Base-by-base conservation (phyloP, 2,888 invertebrate species). In the Gryllus longicercus region DNA sequence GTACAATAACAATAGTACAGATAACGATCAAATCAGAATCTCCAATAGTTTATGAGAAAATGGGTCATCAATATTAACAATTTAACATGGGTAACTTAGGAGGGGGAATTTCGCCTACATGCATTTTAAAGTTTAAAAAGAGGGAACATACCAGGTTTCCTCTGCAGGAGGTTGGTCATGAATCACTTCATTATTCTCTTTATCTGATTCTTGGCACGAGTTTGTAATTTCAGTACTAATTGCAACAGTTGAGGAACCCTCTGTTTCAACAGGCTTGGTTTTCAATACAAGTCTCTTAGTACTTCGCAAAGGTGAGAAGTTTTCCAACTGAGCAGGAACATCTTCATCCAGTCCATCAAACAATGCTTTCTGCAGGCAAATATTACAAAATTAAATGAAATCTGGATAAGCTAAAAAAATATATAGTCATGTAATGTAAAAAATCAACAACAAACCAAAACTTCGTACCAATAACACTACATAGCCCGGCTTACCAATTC, bases 271-370 rank as follows among this genome's bases (percentile, higher is more conserved):
- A 50, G 51, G 21, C 76, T 79, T 81, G n/a, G 92, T 91, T 25
- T 93, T 91, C 11, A 96, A 88, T 5, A 94, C 91, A 18, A 96
- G 89, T 3, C 95, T 91, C 85, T 95, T 95, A 1, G 94, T 90
- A 84, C 87, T 88, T 80, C 85, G 86, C 51, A 88, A 85, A 4
- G 89, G 88, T 78, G 78, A 51, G 75, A 82, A 82, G 63, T 78
- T 78, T 8, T 79, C 78, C 16, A 79, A 49, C 38, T 76, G 78
- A 4, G 78, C 38, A 12, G 79, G 76, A 75, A 82, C 81, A 25
- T 81, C 81, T 84, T 96, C 96, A 83, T 95, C 95, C 2, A 96
- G 87, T 0, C 96, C 96, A 85, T 96, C 96, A 86, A 97, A 97
- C 1, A 97, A 87, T 0, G 93, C 92, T 86, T 94, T 94, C 90